These are phyloP conservation scores for Drosophila subquinaria DNA, from an alignment of 2,888 invertebrate genomes.

Conservation along the genomic window DNA sequence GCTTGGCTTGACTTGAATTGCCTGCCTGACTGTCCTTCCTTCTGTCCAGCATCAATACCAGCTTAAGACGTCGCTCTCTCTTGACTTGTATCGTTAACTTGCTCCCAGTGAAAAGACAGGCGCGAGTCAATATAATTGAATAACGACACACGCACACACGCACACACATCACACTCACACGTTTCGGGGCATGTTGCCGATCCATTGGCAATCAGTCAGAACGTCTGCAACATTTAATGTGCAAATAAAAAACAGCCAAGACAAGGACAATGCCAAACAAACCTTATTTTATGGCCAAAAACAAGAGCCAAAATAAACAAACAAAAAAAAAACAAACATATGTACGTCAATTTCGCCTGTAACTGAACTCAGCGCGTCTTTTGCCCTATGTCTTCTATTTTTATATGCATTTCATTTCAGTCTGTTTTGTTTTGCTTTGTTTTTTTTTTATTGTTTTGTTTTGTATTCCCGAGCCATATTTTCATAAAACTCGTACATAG, in stretches of 20 bases:
- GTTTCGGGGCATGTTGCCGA: slow-evolving; percentile 40
- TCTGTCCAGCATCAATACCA: slow-evolving; percentile 10
- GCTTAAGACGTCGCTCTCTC: slow-evolving; percentile 26
- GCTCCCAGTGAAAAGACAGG: slow-evolving; percentile 65
- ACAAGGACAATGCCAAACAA: slow-evolving; percentile 37
- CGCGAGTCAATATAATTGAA: slow-evolving; percentile 79
- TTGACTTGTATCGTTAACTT: slow-evolving; percentile 62
- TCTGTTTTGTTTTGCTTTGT: slow-evolving; percentile 35
- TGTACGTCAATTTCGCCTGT: slow-evolving; percentile 35
- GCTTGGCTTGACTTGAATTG: slow-evolving; percentile 33
- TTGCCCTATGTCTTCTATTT: slow-evolving; percentile 37
- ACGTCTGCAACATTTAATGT: slow-evolving; percentile 56
- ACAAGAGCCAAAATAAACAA: slow-evolving; percentile 57
- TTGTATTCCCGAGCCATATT: slow-evolving; percentile 43
- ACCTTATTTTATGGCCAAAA: slow-evolving; percentile 74
- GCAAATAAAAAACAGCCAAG: slow-evolving; percentile 62
- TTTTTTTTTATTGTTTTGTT: slow-evolving; percentile 3
- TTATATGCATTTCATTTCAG: slow-evolving; percentile 61
- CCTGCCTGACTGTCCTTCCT: slow-evolving; percentile 38
- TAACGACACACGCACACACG: slow-evolving; percentile 56
- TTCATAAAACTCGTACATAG: slow-evolving; percentile 47
- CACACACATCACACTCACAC: slow-evolving; percentile 26
- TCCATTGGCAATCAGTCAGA: slow-evolving; percentile 72
- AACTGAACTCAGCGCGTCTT: slow-evolving; percentile 11
- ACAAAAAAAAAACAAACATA: slow-evolving; percentile 36